Base-by-base conservation (phyloP, 1,140 invertebrate species). In the Saxidomus purpurata region DNA sequence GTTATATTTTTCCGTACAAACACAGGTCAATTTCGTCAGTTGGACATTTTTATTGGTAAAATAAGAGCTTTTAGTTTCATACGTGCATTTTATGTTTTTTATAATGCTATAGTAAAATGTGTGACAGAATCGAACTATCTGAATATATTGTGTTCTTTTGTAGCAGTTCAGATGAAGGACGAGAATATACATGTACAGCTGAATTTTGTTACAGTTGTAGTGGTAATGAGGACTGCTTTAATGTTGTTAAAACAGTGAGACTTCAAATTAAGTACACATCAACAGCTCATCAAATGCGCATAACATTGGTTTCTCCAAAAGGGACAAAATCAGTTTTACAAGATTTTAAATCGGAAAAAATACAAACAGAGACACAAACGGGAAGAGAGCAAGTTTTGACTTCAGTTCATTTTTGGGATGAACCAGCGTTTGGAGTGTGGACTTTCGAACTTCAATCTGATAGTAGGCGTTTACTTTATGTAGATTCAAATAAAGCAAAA, bases 371-470 rank as follows among this genome's bases (percentile, higher is more conserved):
- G 3, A 11, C 1, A 3, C n/a, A n/a, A n/a, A 22, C 9, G 17
- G 22, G 22, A 19, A 63, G 59, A 28, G n/a, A 28, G 28, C 59
- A 63, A 63, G n/a, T 63, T 28, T n/a, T 63, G 8, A 63, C 59
- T 25, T 63, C 59, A 63, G 59, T 63, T 63, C 59, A 63, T 28
- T 63, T 63, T 15, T 63, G 59, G 59, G 25, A 63, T 28, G 59
- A 63, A 63, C n/a, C 1, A 11, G 59, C n/a, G 8, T 28, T 11
- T 63, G 59, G 59, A 28, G 3, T 63, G 25, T 63, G 59, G 59
- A 28, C 8, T 4, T 28, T 63, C 25, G 28, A 63, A 15, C 25
- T 63, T 25, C 59, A 63, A 28, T 63, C 59, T 9, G 25, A 63
- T 28, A 25, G 59, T 63, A 28, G 28, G 59, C 43, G 15, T 43